Percentiles rank a stretch among this genome's conserved stretches.
These are phyloP conservation scores for Aerospiza tachiro DNA, from an alignment of 2,797 vertebrate genomes.

Conservation along the genomic window DNA sequence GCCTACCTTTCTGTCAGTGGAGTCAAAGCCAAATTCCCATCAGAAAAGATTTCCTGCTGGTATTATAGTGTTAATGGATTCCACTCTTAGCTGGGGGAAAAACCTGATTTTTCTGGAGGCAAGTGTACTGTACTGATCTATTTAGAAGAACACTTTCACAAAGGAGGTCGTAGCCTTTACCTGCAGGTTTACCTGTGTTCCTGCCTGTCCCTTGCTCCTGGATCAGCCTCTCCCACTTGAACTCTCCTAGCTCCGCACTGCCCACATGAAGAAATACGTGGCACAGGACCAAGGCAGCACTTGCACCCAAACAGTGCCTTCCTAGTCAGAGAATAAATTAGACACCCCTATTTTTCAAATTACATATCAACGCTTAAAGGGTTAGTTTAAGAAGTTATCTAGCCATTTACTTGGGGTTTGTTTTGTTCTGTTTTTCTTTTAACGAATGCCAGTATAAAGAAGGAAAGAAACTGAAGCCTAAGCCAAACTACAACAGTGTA, in stretches of 20 bases:
- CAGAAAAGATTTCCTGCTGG: neutral
- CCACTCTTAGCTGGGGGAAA: neutral
- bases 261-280: accelerated
- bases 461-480: conserved; percentile 90
- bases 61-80: neutral
- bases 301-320: neutral
- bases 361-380: neutral
- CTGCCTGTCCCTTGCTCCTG: neutral
- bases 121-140: neutral
- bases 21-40: neutral
- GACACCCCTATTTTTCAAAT: neutral
- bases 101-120: neutral
- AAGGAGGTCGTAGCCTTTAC: neutral
- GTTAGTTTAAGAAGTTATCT: neutral
- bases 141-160: neutral
- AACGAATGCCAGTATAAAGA: conserved; percentile 86
- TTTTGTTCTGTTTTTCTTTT: neutral
- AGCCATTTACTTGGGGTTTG: neutral
- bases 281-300: neutral
- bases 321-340: neutral
- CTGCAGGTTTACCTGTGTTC: neutral
- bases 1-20: neutral
- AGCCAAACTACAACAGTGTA: conserved; percentile 96
- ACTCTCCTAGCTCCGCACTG: neutral
- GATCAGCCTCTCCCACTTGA: neutral